These are phyloP conservation scores for Anolis carolinensis DNA, from an alignment of 2,113 vertebrate genomes.

Conservation along the genomic window DNA sequence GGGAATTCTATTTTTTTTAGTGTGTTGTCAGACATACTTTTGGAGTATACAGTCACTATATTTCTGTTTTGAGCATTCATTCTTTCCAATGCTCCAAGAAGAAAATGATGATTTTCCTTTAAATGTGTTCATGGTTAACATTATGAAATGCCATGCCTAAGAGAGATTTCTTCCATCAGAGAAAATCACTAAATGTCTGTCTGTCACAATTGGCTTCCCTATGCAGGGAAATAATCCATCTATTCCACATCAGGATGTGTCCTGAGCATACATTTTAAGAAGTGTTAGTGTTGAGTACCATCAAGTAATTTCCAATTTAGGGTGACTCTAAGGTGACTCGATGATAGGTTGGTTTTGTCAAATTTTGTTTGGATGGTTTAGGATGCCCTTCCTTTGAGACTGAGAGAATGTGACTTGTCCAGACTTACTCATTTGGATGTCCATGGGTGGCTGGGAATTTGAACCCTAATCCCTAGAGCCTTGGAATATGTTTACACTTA, in stretches of 20 bases:
- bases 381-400: no score
- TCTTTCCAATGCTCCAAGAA: not conserved
- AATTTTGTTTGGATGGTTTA: no score
- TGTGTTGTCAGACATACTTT: not conserved
- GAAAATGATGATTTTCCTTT: not conserved
- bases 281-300: no score
- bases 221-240: conserved; percentile 29
- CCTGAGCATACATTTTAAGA: conserved; percentile 27
- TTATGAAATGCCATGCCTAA: not conserved
- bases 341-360: no score
- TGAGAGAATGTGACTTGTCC: no score
- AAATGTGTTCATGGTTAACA: not conserved
- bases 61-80: not conserved
- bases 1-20: not conserved
- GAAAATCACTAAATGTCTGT: not conserved
- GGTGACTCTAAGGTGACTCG: no score
- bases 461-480: no score
- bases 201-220: not conserved
- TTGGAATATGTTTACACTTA: no score
- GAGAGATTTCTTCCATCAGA: no score
- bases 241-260: conserved; percentile 19
- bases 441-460: no score
- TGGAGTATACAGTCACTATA: not conserved
- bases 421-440: no score
- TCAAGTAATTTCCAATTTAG: no score